Base-by-base conservation (phyloP, 1,140 invertebrate species). In the Belonocnema kinseyi region DNA sequence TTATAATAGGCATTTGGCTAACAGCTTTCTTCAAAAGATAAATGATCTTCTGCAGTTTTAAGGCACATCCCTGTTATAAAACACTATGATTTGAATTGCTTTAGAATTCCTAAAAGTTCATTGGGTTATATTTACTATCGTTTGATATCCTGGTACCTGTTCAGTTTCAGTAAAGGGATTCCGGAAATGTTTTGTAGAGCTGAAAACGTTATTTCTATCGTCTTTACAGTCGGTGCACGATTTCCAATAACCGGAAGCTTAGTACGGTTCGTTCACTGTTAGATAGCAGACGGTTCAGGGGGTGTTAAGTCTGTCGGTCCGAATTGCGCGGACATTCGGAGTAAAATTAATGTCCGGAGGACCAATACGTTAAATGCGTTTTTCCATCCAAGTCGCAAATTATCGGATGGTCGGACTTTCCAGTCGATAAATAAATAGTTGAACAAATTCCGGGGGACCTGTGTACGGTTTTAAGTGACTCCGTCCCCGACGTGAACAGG, bases 211-310 rank as follows among this genome's bases (percentile, higher is more conserved):
- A 66, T 66, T 66, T 16, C 21, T 66, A 66, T 40, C 61, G 61
- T 66, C 21, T 61, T 61, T 66, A 66, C 61, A 66, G 61, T 66
- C 61, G 61, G 26, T n/a, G 61, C 61, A 66, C 61, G 61, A 66
- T 66, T 66, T 66, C 61, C 61, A 66, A 66, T 66, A 66, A 66
- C 61, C 40, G 61, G 13, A 66, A 66, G 61, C 61, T 66, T 66
- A 66, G 61, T 40, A 61, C 14, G 21, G 61, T 66, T 33, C 14
- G 21, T 33, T 33, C 26, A 40, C 10, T 16, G 13, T 40, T 40
- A 40, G 13, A 66, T 7, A 5, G 40, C 8, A 46, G 61, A 66
- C 16, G 5, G 26, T 21, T 58, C 33, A 40, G 26, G 26, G 13
- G 26, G 40, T 46, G 40, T 46, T 46, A 46, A 46, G 40, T 46